phyloP scores from a whole-genome alignment of 2,888 invertebrate genomes.

The Idaea biselata region DNA sequence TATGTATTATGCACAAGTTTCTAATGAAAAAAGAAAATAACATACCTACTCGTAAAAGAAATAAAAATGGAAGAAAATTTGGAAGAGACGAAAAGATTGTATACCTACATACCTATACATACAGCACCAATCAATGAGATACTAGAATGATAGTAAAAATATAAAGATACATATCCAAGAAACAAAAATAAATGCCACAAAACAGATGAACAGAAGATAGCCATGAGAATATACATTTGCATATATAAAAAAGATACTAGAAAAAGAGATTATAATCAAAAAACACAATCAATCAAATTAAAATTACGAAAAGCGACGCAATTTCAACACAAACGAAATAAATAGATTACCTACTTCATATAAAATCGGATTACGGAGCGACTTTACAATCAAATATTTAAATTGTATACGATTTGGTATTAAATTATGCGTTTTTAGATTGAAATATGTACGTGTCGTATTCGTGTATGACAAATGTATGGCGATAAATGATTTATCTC shows the following conservation, averaged over 20 bases:
- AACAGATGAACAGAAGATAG: too few relatives aligned
- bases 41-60: too few relatives aligned
- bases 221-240: too few relatives aligned
- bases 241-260: too few relatives aligned
- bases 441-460: conserved; percentile 32
- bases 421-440: conserved; percentile 29
- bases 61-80: too few relatives aligned
- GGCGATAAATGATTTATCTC: conserved; percentile 52
- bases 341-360: background rate
- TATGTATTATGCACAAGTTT: too few relatives aligned
- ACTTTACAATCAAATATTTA: conserved; percentile 70
- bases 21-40: too few relatives aligned
- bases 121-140: too few relatives aligned
- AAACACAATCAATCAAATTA: background rate
- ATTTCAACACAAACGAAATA: background rate
- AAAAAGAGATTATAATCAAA: background rate
- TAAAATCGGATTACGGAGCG: conserved; percentile 33
- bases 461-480: conserved; percentile 58
- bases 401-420: conserved; percentile 45
- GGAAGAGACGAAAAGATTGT: too few relatives aligned
- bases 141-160: too few relatives aligned
- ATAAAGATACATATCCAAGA: background rate
- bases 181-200: background rate
- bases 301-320: background rate
- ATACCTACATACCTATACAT: too few relatives aligned